Percentiles rank a stretch among this genome's conserved stretches.
Conservation (phyloP, 1,140 invertebrate genomes). For the Bombyx mandarina region DNA sequence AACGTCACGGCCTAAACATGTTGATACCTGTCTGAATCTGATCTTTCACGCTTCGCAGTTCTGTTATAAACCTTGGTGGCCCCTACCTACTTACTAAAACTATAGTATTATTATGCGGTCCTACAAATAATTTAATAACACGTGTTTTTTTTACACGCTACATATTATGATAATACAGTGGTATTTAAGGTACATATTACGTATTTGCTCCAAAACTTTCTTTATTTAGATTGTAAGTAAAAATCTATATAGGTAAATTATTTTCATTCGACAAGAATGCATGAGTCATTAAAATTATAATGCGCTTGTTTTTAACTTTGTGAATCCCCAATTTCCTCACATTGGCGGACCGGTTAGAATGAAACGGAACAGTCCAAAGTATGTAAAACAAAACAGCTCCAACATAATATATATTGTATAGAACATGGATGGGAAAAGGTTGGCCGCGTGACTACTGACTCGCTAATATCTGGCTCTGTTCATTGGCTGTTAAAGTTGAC, state of each 20-base stretch:
- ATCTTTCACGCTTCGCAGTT: too few relatives aligned
- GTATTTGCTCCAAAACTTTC: too few relatives aligned
- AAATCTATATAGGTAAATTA: not conserved
- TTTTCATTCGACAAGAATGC: not conserved
- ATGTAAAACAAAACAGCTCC: conserved; percentile 2
- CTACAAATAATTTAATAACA: too few relatives aligned
- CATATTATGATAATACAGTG: too few relatives aligned
- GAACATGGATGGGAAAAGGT: conserved; percentile 10
- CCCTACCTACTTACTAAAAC: too few relatives aligned
- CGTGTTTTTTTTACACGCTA: too few relatives aligned
- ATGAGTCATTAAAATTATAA: conserved; percentile 20
- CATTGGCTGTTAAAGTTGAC: conserved; percentile 48
- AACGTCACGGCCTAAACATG: too few relatives aligned
- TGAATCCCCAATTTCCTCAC: conserved; percentile 17
- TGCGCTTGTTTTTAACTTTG: conserved; percentile 13
- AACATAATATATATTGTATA: conserved; percentile 15
- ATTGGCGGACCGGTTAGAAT: not conserved
- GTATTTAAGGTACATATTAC: too few relatives aligned
- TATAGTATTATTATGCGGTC: too few relatives aligned
- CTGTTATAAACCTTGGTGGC: too few relatives aligned
- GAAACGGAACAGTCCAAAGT: not conserved
- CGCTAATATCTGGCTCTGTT: not conserved
- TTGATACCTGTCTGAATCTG: too few relatives aligned
- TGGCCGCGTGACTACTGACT: conserved; percentile 49
- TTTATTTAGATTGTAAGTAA: too few relatives aligned